Base-by-base conservation (phyloP, 2,113 vertebrate genomes). In the Buteo buteo region DNA sequence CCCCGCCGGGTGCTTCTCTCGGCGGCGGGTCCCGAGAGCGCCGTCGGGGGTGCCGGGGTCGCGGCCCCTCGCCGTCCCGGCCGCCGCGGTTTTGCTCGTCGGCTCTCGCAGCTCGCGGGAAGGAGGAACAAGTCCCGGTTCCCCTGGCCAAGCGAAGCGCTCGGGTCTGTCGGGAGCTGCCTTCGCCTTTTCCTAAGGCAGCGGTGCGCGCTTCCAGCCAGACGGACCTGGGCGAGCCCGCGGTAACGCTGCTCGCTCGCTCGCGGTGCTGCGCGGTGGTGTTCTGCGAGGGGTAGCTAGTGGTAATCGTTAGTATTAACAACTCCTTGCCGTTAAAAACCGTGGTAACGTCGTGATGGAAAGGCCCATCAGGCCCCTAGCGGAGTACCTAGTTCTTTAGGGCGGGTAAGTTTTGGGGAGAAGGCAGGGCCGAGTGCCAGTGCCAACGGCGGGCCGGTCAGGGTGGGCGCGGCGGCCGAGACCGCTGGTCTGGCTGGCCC, bases 311-410 rank as follows among this genome's bases (percentile, higher is more conserved):
- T 5, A 20, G 28, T 7, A 5, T n/a, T 38, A 17, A 6, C n/a
- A 54, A 1, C 71, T 65, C 47, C 12, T 58, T 58, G 31, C 50
- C 31, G 0, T 21, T 24, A 4, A 2, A 32, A n/a, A 7, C 13
- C 6, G 4, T 1, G 26, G 3, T 10, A 4, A 44, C 31, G 0
- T 40, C 0, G 5, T 3, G 45, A 1, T 8, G 45, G 0, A 5
- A 8, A 24, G 52, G 70, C 47, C 6, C 21, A 1, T 7, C 7
- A 12, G 16, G 49, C 59, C 26, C 44, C 44, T 34, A 0, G 44
- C 1, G 71, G 49, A 32, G 8, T n/a, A 2, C 54, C 70, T 42
- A 11, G 0, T 19, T 73, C 34, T 13, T 13, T 7, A 11, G 66
- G 25, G 1, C 0, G 12, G 82, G 66, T n/a, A 1, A 28, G 64